A percentile compares a stretch with the other conserved stretches of the same genome.
phyloP scores from a whole-genome alignment of 1,140 invertebrate species.

The Anastrepha obliqua region DNA sequence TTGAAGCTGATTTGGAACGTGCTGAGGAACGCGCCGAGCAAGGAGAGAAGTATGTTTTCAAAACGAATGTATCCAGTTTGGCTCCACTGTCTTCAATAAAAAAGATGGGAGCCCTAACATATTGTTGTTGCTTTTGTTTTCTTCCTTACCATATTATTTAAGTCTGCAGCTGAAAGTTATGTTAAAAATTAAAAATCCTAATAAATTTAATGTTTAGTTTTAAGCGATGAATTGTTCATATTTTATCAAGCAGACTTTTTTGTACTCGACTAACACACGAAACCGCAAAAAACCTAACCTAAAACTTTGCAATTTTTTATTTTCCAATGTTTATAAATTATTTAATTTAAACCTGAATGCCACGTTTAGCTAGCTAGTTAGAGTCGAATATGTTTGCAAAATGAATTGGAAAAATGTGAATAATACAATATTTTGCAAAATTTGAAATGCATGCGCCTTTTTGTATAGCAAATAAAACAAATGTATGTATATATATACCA shows the following conservation, averaged over 20 bases:
- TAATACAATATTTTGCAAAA: conserved; percentile 57
- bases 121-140: conserved; percentile 52
- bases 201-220: background rate
- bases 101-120: conserved; percentile 40
- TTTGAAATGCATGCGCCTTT: conserved; percentile 62
- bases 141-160: conserved; percentile 25
- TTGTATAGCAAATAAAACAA: background rate
- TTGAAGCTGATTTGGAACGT: conserved; percentile 99
- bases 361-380: conserved; percentile 67
- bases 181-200: background rate
- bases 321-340: background rate
- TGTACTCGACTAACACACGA: conserved; percentile 13
- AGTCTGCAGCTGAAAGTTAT: background rate
- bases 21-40: conserved; percentile 99
- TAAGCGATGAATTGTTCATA: conserved; percentile 7
- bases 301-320: conserved; percentile 29
- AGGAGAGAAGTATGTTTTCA: conserved; percentile 96
- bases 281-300: conserved; percentile 66
- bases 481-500: background rate
- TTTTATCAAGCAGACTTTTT: background rate
- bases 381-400: conserved; percentile 44
- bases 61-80: conserved; percentile 9
- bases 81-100: conserved; percentile 39
- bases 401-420: conserved; percentile 67
- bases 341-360: conserved; percentile 6